A percentile compares a stretch with the other conserved stretches of the same genome.
Conservation (phyloP, 2,797 vertebrate genomes). For the Smutsia temminckii region DNA sequence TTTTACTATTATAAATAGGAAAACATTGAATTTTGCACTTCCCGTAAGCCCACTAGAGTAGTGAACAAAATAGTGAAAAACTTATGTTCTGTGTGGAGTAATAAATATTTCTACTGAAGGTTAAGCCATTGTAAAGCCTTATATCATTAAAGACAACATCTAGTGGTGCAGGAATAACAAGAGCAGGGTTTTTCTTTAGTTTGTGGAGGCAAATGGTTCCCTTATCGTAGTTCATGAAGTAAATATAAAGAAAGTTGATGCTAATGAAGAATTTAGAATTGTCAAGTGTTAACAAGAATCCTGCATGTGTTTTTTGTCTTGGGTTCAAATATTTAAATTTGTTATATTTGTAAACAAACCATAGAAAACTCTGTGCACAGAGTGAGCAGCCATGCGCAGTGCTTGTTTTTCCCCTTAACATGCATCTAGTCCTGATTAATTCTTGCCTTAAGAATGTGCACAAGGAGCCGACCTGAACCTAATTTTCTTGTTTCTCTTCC, state of each 20-base stretch:
- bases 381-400: constrained; percentile 76
- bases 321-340: constrained; percentile 77
- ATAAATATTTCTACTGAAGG: constrained; percentile 80
- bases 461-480: constrained; percentile 78
- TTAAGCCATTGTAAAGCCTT: constrained; percentile 77
- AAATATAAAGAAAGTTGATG: constrained; percentile 80
- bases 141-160: constrained; percentile 83
- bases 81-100: constrained; percentile 67
- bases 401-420: constrained; percentile 76
- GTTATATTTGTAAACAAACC: constrained; percentile 78
- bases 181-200: constrained; percentile 83
- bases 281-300: constrained; percentile 57
- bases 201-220: constrained; percentile 82
- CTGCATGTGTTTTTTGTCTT: background rate
- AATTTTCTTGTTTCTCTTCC: constrained; percentile 83
- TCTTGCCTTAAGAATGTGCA: constrained; percentile 75
- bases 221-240: constrained; percentile 83
- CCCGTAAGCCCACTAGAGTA: background rate
- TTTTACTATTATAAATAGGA: constrained; percentile 21
- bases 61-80: constrained; percentile 65
- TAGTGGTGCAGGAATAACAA: constrained; percentile 82
- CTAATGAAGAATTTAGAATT: constrained; percentile 81
- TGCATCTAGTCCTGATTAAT: constrained; percentile 80
- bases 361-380: constrained; percentile 70
- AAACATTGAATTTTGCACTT: constrained; percentile 58